Evolutionary conservation across 2,888 invertebrate species (phyloP).

Genomic region (Tinea pellionella): DNA sequence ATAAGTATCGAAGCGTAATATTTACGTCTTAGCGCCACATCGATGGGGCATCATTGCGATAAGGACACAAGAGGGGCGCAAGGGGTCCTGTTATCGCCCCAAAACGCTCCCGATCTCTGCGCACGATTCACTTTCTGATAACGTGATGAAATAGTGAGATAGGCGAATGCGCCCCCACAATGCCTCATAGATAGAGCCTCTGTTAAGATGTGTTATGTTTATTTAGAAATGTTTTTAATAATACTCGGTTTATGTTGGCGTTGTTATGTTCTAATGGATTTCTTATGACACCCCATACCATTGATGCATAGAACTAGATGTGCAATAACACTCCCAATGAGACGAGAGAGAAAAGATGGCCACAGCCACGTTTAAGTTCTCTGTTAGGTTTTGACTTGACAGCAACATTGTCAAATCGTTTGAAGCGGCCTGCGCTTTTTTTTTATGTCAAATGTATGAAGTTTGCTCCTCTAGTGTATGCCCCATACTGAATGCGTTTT

Average conservation of each 20-base stretch:
- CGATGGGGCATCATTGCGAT: neutral
- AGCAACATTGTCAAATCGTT: too few relatives aligned
- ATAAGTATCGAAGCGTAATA: neutral
- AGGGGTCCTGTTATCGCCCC: constrained; percentile 38
- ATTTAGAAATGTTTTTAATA: neutral
- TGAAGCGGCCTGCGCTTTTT: too few relatives aligned
- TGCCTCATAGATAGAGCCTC: neutral
- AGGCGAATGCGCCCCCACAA: constrained; percentile 17
- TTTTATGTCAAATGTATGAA: too few relatives aligned
- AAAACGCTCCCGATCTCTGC: constrained; percentile 42
- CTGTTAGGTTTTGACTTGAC: too few relatives aligned
- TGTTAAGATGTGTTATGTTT: neutral
- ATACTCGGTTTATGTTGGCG: neutral
- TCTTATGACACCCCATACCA: too few relatives aligned
- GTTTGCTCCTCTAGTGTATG: too few relatives aligned
- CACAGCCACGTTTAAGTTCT: too few relatives aligned
- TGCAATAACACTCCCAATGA: too few relatives aligned
- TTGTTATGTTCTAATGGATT: too few relatives aligned
- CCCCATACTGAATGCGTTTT: too few relatives aligned
- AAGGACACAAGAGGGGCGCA: constrained; percentile 17
- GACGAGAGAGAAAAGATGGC: too few relatives aligned
- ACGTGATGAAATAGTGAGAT: constrained; percentile 20
- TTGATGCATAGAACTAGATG: too few relatives aligned
- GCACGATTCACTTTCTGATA: constrained; percentile 25
- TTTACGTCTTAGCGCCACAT: constrained; percentile 4